A percentile compares a stretch with the other conserved stretches of the same genome.
These are phyloP conservation scores for Peromyscus melanophrys DNA, from an alignment of 2,797 vertebrate genomes.

Conservation along the genomic window DNA sequence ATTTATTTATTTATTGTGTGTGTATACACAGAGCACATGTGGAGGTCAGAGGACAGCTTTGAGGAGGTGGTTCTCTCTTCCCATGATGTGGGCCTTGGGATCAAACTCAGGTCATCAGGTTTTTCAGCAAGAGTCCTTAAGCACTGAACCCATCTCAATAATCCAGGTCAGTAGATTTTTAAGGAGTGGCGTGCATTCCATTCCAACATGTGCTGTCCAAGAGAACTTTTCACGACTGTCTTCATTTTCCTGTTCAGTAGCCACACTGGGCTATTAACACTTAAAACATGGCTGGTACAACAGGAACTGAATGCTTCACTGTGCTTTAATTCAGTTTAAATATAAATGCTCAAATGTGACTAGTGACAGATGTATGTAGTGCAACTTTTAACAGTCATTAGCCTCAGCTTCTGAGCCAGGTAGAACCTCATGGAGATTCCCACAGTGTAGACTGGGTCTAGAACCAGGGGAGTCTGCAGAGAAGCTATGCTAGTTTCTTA, in stretches of 20 bases:
- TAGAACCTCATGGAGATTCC: neutral
- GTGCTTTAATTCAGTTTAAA: neutral
- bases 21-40: neutral
- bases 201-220: neutral
- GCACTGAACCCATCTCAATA: neutral
- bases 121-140: neutral
- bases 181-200: neutral
- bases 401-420: neutral
- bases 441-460: accelerated
- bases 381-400: neutral
- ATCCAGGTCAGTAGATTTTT: neutral
- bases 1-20: no score
- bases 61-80: neutral
- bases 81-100: no score
- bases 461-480: neutral
- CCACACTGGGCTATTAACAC: neutral
- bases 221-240: neutral
- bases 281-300: neutral
- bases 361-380: neutral
- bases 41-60: neutral
- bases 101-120: neutral
- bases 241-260: neutral
- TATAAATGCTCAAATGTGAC: neutral
- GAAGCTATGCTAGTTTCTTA: neutral
- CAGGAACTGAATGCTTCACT: neutral